Percentiles rank a stretch among this genome's conserved stretches.
Evolutionary conservation across 2,113 vertebrate genomes (phyloP).

Genomic region (Ifrita kowaldi): DNA sequence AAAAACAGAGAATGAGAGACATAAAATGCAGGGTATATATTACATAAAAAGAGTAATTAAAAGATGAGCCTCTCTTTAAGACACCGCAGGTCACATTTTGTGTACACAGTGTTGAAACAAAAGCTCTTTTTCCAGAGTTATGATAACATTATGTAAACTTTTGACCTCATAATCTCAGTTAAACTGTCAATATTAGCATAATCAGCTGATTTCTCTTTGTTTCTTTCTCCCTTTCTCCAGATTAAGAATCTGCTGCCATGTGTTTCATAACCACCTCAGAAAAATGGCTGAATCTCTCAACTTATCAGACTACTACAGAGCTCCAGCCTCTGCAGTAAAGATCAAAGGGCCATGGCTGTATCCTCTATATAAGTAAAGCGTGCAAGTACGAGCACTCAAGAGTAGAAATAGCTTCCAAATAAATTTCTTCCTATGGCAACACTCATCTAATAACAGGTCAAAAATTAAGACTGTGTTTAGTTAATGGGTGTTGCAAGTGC

Average conservation of each 20-base stretch:
- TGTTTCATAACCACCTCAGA: neutral
- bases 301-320: neutral
- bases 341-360: neutral
- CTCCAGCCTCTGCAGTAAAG: neutral
- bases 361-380: neutral
- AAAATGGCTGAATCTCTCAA: neutral
- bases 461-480: neutral
- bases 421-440: neutral
- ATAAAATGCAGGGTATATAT: neutral
- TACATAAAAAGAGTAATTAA: neutral
- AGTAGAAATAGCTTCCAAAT: neutral
- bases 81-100: neutral
- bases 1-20: neutral
- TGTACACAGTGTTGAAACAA: neutral
- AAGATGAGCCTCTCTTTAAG: neutral
- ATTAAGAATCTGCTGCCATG: neutral
- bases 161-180: neutral
- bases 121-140: neutral
- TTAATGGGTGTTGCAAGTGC: neutral
- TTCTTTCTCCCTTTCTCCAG: neutral
- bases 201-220: neutral
- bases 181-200: neutral
- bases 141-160: neutral
- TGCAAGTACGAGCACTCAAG: neutral
- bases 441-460: neutral